Base-by-base conservation (phyloP, 2,113 vertebrate genomes). In the Prolemur simus region DNA sequence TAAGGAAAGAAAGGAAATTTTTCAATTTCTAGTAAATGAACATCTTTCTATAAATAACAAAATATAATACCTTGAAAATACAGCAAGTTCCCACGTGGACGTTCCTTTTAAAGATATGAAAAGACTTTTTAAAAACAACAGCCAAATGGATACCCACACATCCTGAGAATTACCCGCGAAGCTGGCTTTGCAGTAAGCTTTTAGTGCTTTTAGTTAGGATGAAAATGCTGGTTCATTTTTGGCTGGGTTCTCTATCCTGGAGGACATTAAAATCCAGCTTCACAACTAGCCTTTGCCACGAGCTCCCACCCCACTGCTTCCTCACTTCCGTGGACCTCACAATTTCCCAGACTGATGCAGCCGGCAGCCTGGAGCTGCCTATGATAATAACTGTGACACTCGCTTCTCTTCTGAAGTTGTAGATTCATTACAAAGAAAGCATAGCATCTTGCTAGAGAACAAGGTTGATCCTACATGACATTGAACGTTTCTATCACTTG, bases 351-450 rank as follows among this genome's bases (percentile, higher is more conserved):
- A 89, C 0, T 77, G 93, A 93, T 49, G 23, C 58, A 68, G 58
- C 89, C n/a, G 47, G 95, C 89, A 92, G 87, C 89, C 74, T 11
- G 74, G 63, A 94, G 95, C 54, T 56, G 39, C 91, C 95, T 71
- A 54, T 17, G 49, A 87, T 77, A 86, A 89, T 83, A 91, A 77
- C 89, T 89, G 74, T 77, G 86, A 96, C 83, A 18, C 89, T 93
- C 8, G 0, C 58, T 84, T 95, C 87, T 56, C 92, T 89, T 85
- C 90, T 92, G 52, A 95, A 94, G 47, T 86, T 95, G 93, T 81
- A 64, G 69, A 52, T 87, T 95, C 91, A 82, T 93, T 96, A 87
- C 94, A 87, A 91, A 86, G 47, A 87, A 85, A 82, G 54, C 64
- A 81, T 37, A 82, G 63, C n/a, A 11, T 95, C 86, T 64, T 91